Base-by-base conservation (phyloP, 2,888 invertebrate species). In the Tetranychus truncatus region DNA sequence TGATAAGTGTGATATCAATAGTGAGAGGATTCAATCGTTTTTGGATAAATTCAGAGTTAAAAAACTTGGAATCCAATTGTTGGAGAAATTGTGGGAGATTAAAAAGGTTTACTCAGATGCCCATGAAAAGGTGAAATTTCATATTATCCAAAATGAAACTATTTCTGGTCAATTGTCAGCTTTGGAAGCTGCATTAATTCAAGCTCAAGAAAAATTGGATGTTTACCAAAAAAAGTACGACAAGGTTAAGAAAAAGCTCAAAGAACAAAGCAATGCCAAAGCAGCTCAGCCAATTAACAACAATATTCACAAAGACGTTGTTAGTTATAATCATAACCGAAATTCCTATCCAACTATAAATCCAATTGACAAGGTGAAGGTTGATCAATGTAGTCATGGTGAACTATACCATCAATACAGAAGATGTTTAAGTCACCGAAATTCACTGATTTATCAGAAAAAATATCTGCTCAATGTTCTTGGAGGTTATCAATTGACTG, bases 361-460 rank as follows among this genome's bases (percentile, higher is more conserved):
- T 15, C 2, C 55, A 55, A 55, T 55, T 9, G 15, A 55, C 55
- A 55, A 55, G 55, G 55, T 55, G 2, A 55, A 55, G 55, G 55
- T 55, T 55, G 55, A 55, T 55, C 55, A 69, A 18, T 24, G 20
- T 20, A 24, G n/a, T 34, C 69, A 69, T 9, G n/a, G 34, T 69
- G 69, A 69, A 24, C 69, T 69, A 11, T 69, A 69, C n/a, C 34
- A 24, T n/a, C 20, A 69, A n/a, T 69, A 24, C 11, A 9, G 34
- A 69, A 72, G 72, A 72, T 72, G 72, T 72, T 45, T 94, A 81
- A 92, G 92, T 81, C 90, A 89, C 80, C 87, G 91, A 76, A 93
- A 92, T 82, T 91, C 93, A 18, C 84, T 95, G 75, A 87, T 90
- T 74, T 94, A 90, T 86, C 95, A 95, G 84, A 95, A 95, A 84